Evolutionary conservation across 2,797 vertebrate species (phyloP), one percentile per base, ranked within the genome.

Genomic region (Adelosebastes latens): DNA sequence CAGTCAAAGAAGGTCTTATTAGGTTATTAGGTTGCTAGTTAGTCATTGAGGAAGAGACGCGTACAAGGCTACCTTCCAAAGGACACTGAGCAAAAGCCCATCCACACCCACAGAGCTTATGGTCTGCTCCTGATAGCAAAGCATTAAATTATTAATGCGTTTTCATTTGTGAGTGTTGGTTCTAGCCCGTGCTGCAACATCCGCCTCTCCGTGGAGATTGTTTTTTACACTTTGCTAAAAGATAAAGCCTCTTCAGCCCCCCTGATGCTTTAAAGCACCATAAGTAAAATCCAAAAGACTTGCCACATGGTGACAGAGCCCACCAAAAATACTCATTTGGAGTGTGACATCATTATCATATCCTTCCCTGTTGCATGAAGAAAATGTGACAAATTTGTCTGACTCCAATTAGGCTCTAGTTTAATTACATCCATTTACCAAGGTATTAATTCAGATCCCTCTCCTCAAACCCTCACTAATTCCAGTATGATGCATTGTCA

Each of bases 351-450:
- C 85, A 89, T 91, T 92, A 92, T 90, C 66, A 16, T 8, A 68
- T 79, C 59, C 76, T 65, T 80, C 56, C 77, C 49, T 32, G 39
- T 69, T 72, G 89, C 73, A 66, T 36, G 77, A 86, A 75, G 65
- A 81, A 49, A 83, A 91, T 89, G 84, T 91, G 84, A 89, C 86
- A 85, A 83, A 92, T 90, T 90, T 88, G 84, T 79, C 81, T 6
- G 63, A 85, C 91, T 93, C 90, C 88, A 93, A 91, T 94, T 93
- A 94, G 79, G 79, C 76, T 88, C 66, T 70, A 69, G 87, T 89
- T 85, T 93, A 95, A 95, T 95, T 94, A 92, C 86, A 84, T 91
- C 73, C 79, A 90, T 94, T 94, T 93, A 92, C 80, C 75, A 83
- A 90, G 81, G 87, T 91, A 94, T 93, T 94, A 90, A 94, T 91